Conservation (phyloP, 1,140 invertebrate species). For the Drepana arcuata region DNA sequence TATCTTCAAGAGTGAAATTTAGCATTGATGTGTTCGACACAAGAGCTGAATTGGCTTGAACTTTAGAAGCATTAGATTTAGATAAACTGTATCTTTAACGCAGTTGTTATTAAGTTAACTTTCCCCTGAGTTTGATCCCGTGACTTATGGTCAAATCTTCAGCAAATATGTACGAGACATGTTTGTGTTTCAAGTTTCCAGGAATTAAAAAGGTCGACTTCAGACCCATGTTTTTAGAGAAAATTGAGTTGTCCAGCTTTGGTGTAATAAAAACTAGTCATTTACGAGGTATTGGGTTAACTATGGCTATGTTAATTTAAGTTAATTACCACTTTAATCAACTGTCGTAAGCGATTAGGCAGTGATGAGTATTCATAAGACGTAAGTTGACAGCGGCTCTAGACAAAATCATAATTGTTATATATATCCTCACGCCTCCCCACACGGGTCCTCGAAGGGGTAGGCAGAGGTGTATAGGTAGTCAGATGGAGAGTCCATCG, state of each 20-base stretch:
- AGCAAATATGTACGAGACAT: slow-evolving; percentile 34
- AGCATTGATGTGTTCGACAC: slow-evolving; percentile 42
- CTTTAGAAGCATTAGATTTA: slow-evolving; percentile 2
- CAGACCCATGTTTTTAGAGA: slow-evolving; percentile 24
- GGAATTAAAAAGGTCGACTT: slow-evolving; percentile 35
- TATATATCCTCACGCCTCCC: no score
- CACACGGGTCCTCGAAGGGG: no score
- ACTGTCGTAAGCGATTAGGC: no score
- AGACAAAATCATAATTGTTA: no score
- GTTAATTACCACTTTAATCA: no score
- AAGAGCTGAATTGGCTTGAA: slow-evolving; percentile 44
- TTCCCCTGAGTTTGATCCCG: not conserved
- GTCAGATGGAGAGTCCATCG: no score
- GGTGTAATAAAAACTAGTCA: slow-evolving; percentile 5
- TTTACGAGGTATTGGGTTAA: no score
- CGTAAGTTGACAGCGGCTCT: no score
- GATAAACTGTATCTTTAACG: not conserved
- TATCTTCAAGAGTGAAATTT: slow-evolving; percentile 47
- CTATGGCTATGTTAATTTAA: no score
- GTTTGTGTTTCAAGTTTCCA: slow-evolving; percentile 36
- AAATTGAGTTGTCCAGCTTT: slow-evolving; percentile 48
- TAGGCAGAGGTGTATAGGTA: no score
- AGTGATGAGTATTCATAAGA: no score
- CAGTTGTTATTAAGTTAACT: not conserved
- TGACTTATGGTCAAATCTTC: slow-evolving; percentile 8